Conservation (phyloP, 2,113 vertebrate species). For the Acrocephalus arundinaceus region DNA sequence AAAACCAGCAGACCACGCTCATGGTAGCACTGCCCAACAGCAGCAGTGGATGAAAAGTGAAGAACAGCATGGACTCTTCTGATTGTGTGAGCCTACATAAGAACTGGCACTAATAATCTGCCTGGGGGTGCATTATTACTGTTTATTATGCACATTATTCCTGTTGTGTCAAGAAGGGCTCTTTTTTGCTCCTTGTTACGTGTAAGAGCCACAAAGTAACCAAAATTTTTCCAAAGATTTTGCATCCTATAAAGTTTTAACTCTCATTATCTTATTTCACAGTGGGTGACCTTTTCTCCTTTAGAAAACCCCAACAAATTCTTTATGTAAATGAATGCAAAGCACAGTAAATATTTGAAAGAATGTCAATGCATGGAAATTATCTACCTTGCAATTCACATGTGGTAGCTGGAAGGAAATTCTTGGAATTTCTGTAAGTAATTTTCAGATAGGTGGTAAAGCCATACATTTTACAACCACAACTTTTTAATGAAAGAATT, state of each 20-base stretch:
- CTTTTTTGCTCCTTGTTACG: neutral
- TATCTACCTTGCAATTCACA: neutral
- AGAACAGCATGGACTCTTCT: neutral
- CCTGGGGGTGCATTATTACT: neutral
- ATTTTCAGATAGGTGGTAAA: neutral
- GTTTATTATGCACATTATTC: neutral
- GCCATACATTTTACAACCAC: neutral
- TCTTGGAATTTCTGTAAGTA: neutral
- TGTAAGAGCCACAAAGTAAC: neutral
- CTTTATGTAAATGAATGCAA: neutral
- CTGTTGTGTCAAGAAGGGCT: neutral
- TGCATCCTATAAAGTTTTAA: neutral
- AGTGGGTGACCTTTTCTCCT: neutral
- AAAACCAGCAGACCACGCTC: fast-evolving
- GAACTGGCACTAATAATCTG: neutral
- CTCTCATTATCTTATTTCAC: neutral
- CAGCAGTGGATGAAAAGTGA: neutral
- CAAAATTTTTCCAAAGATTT: neutral
- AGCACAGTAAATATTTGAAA: neutral
- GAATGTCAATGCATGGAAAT: neutral
- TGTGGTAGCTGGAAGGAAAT: neutral
- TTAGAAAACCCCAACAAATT: neutral
- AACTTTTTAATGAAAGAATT: neutral
- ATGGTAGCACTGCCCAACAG: neutral
- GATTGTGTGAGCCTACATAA: neutral